These are phyloP conservation scores for Drosophila neoperkinsi DNA, from an alignment of 2,888 invertebrate species.

Conservation along the genomic window DNA sequence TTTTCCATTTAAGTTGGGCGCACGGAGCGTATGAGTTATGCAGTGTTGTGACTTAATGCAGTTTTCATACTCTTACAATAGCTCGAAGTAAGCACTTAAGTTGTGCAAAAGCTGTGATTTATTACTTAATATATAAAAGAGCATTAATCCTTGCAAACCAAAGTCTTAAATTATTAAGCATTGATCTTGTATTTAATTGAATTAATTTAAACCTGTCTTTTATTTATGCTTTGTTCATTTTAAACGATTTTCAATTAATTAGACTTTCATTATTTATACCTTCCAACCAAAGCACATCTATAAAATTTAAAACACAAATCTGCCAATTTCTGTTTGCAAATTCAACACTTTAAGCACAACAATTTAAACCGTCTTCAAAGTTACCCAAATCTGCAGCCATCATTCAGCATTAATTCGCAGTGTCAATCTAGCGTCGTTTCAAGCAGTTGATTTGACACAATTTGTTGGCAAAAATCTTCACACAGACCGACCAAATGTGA, in stretches of 20 bases:
- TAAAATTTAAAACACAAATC: too few species aligned
- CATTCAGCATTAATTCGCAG: constrained; percentile 48
- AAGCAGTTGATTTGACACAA: constrained; percentile 30
- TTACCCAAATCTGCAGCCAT: constrained; percentile 14
- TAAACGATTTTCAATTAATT: background rate
- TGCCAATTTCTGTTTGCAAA: background rate
- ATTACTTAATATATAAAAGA: background rate
- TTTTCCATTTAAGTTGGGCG: background rate
- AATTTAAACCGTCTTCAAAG: constrained; percentile 13
- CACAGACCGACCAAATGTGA: constrained; percentile 35
- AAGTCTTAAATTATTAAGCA: background rate
- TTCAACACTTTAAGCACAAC: constrained; percentile 5
- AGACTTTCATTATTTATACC: background rate
- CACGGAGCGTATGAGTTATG: constrained; percentile 47
- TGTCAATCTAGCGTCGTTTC: constrained; percentile 31
- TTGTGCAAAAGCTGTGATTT: background rate
- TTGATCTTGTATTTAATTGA: background rate
- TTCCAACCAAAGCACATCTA: too few species aligned
- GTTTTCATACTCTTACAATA: background rate
- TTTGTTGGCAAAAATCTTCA: constrained; percentile 26
- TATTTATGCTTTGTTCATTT: background rate
- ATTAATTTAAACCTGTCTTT: background rate
- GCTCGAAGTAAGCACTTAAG: background rate
- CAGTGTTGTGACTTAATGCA: constrained; percentile 28
- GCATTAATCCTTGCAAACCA: background rate